A percentile compares a stretch with the other conserved stretches of the same genome.
phyloP scores from a whole-genome alignment of 2,113 vertebrate genomes.

The Bufo gargarizans region DNA sequence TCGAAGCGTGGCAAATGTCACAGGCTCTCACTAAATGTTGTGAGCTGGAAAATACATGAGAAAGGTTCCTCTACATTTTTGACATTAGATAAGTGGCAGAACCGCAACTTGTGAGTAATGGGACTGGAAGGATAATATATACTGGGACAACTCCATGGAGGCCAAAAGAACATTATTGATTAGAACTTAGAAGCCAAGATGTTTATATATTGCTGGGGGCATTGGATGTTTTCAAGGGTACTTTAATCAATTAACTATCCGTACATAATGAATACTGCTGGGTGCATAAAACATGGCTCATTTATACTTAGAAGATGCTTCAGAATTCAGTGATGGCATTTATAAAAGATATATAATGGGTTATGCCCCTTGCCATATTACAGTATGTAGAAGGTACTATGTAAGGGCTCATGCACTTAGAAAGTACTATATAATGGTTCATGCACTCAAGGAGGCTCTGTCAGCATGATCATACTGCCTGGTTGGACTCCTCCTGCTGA shows the following conservation, averaged over 20 bases:
- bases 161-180: not conserved
- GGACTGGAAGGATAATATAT: not conserved
- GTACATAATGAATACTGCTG: not conserved
- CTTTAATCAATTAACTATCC: not conserved
- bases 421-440: too few species aligned
- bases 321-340: too few species aligned
- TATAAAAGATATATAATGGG: not conserved
- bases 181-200: too few species aligned
- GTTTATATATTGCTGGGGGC: too few species aligned
- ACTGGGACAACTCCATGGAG: not conserved
- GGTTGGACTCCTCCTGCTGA: too few species aligned
- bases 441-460: too few species aligned
- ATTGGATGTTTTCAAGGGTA: not conserved
- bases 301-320: too few species aligned
- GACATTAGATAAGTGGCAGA: not conserved
- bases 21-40: conserved; percentile 41
- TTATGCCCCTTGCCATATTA: not conserved
- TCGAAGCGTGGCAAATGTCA: conserved; percentile 49
- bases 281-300: too few species aligned
- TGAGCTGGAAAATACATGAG: conserved; percentile 28
- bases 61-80: conserved; percentile 20
- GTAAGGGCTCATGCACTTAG: too few species aligned
- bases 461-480: too few species aligned
- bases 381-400: not conserved
- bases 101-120: conserved; percentile 18